Conservation (phyloP, 2,888 invertebrate genomes). For the Allacma fusca region DNA sequence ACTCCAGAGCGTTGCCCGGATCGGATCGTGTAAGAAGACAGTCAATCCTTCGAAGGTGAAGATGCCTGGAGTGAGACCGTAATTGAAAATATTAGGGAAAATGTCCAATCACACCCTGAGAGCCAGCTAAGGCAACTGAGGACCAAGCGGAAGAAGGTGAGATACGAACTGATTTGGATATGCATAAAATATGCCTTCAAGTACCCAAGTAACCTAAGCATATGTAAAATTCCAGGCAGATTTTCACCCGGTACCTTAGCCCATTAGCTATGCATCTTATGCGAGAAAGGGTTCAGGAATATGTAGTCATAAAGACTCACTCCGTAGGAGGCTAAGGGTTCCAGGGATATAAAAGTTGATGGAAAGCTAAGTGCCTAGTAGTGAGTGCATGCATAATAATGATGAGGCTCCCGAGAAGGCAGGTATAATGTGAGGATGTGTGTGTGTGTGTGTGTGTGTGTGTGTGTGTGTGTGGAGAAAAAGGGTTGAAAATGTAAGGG, state of each 20-base stretch:
- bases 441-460: background rate
- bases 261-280: slow-evolving; percentile 43
- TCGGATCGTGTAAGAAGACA: too few relatives aligned
- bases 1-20: too few relatives aligned
- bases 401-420: slow-evolving; percentile 29
- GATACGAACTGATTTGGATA: slow-evolving; percentile 32
- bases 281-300: background rate
- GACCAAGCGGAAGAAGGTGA: slow-evolving; percentile 4
- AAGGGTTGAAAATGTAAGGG: slow-evolving; percentile 47
- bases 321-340: background rate
- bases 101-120: background rate
- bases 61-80: too few relatives aligned
- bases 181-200: slow-evolving; percentile 39
- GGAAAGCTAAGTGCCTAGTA: slow-evolving; percentile 31
- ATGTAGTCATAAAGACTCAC: background rate
- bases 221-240: slow-evolving; percentile 38
- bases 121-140: background rate
- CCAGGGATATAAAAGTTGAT: background rate
- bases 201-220: background rate
- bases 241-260: slow-evolving; percentile 40
- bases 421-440: slow-evolving; percentile 6
- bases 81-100: background rate
- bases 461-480: slow-evolving; percentile 27
- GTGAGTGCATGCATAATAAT: slow-evolving; percentile 42
- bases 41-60: too few relatives aligned